Conservation (phyloP, 2,113 vertebrate genomes). For the Chascanopsetta lugubris region DNA sequence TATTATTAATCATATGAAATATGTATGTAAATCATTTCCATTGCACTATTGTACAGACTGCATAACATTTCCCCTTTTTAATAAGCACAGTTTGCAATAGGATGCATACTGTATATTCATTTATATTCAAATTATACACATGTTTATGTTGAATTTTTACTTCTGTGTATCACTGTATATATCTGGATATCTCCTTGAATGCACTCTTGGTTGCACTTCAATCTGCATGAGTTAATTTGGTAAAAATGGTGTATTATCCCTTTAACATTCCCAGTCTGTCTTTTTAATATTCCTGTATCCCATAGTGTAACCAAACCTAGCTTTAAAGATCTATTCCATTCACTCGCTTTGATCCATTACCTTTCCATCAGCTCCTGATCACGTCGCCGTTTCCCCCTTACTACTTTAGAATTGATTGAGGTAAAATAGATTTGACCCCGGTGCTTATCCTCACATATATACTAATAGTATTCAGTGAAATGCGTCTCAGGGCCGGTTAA, state of each 20-base stretch:
- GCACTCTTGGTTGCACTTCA: not conserved
- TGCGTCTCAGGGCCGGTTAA: constrained; percentile 13
- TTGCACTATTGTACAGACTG: too few relatives aligned
- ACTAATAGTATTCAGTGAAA: constrained; percentile 34
- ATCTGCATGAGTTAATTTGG: too few relatives aligned
- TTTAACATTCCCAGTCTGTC: not conserved
- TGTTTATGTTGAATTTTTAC: too few relatives aligned
- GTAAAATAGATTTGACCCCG: constrained; percentile 32
- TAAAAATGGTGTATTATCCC: not conserved
- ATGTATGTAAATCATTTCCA: too few relatives aligned
- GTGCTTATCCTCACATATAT: constrained; percentile 17
- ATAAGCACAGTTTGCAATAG: too few relatives aligned
- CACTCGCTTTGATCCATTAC: not conserved
- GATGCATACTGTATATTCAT: too few relatives aligned
- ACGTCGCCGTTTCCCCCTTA: constrained; percentile 1
- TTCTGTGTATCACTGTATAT: too few relatives aligned
- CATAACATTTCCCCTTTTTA: too few relatives aligned
- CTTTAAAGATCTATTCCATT: not conserved
- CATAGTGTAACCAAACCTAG: not conserved
- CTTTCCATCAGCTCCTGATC: not conserved
- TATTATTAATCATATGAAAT: too few relatives aligned
- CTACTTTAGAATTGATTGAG: constrained; percentile 26
- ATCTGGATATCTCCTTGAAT: too few relatives aligned
- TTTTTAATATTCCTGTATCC: not conserved
- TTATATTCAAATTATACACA: too few relatives aligned